phyloP scores from a whole-genome alignment of 2,113 vertebrate genomes.

The Campylomormyrus numenius region DNA sequence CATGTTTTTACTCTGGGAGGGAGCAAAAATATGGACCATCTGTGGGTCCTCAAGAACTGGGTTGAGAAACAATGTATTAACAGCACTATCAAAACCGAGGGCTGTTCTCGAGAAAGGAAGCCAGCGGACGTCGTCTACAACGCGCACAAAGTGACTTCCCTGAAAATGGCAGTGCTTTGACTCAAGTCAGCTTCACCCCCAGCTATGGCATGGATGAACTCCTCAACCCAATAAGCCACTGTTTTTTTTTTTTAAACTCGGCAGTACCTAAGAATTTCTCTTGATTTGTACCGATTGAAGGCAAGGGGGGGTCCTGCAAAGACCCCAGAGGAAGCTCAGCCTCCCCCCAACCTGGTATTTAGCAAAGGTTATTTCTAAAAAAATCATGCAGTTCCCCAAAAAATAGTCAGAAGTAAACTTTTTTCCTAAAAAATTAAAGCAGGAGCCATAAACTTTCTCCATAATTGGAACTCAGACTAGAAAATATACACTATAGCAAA shows the following conservation, averaged over 20 bases:
- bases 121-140: constrained; percentile 54
- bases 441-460: constrained; percentile 36
- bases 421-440: constrained; percentile 60
- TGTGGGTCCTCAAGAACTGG: neutral
- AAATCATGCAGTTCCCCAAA: constrained; percentile 67
- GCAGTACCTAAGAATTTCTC: constrained; percentile 14
- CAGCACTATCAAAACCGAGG: constrained; percentile 53
- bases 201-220: constrained; percentile 23
- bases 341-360: constrained; percentile 41
- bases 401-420: constrained; percentile 53
- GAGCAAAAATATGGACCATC: neutral
- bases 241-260: constrained; percentile 19
- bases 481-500: constrained; percentile 34
- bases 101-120: constrained; percentile 56
- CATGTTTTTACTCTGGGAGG: neutral
- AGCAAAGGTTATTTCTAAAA: constrained; percentile 57
- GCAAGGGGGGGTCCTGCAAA: constrained; percentile 54
- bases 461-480: constrained; percentile 36
- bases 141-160: constrained; percentile 55
- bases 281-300: constrained; percentile 50
- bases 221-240: constrained; percentile 27
- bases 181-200: constrained; percentile 35
- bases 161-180: constrained; percentile 70
- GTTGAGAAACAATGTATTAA: constrained; percentile 9
- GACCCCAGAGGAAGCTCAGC: constrained; percentile 51